Percentiles rank a stretch among this genome's conserved stretches.
Conservation (phyloP, 2,797 vertebrate genomes). For the Pipistrellus pipistrellus region DNA sequence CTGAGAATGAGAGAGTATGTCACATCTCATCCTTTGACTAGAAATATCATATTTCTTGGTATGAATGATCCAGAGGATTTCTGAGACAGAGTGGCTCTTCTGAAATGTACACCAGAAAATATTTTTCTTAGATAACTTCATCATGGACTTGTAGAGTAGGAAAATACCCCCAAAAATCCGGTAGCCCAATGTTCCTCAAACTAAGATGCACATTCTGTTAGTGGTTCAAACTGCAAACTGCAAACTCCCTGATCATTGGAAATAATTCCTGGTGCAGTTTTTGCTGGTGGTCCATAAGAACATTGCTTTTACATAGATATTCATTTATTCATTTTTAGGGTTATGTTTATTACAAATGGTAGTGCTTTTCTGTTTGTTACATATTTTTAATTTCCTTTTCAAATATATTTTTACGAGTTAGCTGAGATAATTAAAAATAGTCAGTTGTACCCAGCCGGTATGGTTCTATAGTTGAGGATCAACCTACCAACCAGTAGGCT, state of each 20-base stretch:
- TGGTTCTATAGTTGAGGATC: no score
- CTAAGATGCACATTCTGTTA: background rate
- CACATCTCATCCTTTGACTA: background rate
- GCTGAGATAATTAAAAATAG: background rate
- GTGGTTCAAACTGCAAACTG: background rate
- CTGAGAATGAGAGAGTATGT: background rate
- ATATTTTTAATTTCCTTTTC: conserved; percentile 50
- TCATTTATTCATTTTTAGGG: background rate
- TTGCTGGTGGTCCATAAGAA: background rate
- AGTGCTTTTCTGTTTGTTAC: background rate
- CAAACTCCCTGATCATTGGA: background rate
- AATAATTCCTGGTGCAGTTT: background rate
- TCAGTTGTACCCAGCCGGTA: no score
- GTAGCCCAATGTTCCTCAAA: background rate
- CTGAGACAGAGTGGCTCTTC: background rate
- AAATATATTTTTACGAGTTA: conserved; percentile 17
- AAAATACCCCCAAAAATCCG: background rate
- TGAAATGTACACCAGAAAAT: background rate
- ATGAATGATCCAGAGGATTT: conserved; percentile 13
- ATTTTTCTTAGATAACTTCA: conserved; percentile 16
- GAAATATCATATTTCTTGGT: background rate
- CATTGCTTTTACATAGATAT: background rate
- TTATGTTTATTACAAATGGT: background rate
- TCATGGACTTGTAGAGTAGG: background rate
- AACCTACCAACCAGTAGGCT: no score